Evolutionary conservation across 2,888 invertebrate species (phyloP).

Genomic region (Polydrusus cervinus): DNA sequence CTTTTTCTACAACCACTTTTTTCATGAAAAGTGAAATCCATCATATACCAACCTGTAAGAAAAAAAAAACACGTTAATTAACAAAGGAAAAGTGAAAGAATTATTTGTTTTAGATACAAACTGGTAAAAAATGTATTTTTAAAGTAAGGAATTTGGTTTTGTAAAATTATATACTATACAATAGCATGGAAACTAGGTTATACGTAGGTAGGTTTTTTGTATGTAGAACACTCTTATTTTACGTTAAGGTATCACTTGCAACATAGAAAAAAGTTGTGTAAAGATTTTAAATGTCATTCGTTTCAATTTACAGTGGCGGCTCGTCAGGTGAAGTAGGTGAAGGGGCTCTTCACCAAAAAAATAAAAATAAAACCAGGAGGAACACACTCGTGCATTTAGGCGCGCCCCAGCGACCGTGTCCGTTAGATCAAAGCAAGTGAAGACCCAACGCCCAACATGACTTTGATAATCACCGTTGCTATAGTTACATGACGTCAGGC

Average conservation of each 20-base stretch:
- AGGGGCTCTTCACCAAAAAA: too few relatives aligned
- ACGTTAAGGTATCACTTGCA: constrained; percentile 1
- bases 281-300: neutral
- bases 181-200: constrained; percentile 40
- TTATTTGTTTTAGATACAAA: constrained; percentile 9
- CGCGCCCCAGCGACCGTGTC: too few relatives aligned
- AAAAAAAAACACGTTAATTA: constrained; percentile 8
- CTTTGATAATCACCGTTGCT: too few relatives aligned
- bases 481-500: too few relatives aligned
- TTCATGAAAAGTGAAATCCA: constrained; percentile 27
- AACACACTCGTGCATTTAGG: too few relatives aligned
- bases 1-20: neutral
- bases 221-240: constrained; percentile 41
- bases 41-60: constrained; percentile 27
- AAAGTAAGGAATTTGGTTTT: constrained; percentile 18
- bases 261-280: neutral
- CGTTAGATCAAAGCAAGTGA: too few relatives aligned
- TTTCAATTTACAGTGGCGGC: neutral
- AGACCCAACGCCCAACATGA: too few relatives aligned
- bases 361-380: too few relatives aligned
- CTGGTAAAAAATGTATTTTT: constrained; percentile 3
- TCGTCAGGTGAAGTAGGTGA: too few relatives aligned
- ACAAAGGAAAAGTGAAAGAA: constrained; percentile 17
- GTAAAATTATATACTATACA: constrained; percentile 3
- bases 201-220: constrained; percentile 13